phyloP scores from a whole-genome alignment of 2,113 vertebrate species.

The Hepsetus odoe region DNA sequence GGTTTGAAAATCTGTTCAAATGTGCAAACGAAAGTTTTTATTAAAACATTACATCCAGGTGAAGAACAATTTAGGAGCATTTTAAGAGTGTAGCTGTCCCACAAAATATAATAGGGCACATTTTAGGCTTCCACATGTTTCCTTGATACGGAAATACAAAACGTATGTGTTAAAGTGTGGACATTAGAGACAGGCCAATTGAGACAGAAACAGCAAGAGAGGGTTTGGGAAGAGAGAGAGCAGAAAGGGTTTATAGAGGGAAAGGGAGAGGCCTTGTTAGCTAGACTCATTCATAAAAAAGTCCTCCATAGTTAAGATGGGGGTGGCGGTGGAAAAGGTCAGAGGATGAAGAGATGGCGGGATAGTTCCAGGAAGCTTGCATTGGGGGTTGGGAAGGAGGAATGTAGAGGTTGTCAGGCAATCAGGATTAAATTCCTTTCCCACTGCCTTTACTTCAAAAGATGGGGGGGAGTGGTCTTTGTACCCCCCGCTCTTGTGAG shows the following conservation, averaged over 20 bases:
- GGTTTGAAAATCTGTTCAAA: no score
- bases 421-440: constrained; percentile 50
- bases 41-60: no score
- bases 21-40: no score
- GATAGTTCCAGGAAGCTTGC: constrained; percentile 45
- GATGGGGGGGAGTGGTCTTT: background rate
- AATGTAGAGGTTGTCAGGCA: constrained; percentile 53
- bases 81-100: no score
- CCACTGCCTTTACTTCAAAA: constrained; percentile 52
- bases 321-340: constrained; percentile 35
- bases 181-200: background rate
- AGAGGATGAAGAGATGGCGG: constrained; percentile 47
- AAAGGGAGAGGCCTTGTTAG: constrained; percentile 39
- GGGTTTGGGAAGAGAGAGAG: background rate
- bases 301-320: constrained; percentile 43
- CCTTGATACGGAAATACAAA: no score
- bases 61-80: no score
- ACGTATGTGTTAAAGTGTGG: no score
- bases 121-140: no score
- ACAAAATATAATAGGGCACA: no score
- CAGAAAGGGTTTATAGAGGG: constrained; percentile 53
- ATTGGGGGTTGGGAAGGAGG: constrained; percentile 48
- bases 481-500: constrained; percentile 24
- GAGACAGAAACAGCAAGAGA: background rate
- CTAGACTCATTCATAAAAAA: constrained; percentile 58